These are phyloP conservation scores for Pagetopsis macropterus DNA, from an alignment of 2,797 vertebrate genomes.

Conservation along the genomic window DNA sequence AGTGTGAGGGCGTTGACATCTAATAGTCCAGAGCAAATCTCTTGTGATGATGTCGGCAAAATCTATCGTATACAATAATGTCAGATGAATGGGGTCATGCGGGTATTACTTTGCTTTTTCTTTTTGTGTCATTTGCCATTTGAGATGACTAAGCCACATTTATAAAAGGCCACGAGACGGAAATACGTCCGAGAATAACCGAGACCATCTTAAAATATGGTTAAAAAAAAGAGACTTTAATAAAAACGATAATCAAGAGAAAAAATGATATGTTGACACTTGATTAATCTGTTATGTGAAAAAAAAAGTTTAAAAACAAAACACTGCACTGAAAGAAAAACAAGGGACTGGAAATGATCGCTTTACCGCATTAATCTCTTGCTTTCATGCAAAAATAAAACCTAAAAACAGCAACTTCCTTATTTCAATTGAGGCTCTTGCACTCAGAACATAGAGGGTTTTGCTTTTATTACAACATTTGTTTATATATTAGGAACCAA, in stretches of 20 bases:
- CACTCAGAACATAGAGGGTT: background rate
- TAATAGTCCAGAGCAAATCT: slow-evolving; percentile 19
- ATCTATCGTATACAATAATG: background rate
- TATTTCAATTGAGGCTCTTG: no score
- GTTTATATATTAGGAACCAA: background rate
- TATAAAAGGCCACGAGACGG: slow-evolving; percentile 23
- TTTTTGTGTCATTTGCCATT: slow-evolving; percentile 9
- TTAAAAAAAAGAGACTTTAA: background rate
- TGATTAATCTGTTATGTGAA: background rate
- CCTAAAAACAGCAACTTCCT: no score
- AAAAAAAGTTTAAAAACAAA: no score
- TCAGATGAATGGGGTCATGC: slow-evolving; percentile 18
- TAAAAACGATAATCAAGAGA: background rate
- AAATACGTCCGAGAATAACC: slow-evolving; percentile 12
- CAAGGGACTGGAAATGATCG: background rate
- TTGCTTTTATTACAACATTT: background rate
- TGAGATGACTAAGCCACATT: slow-evolving; percentile 17
- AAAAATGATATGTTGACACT: background rate
- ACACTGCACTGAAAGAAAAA: no score
- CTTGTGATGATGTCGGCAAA: slow-evolving; percentile 16
- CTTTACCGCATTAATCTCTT: no score
- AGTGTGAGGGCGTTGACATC: background rate
- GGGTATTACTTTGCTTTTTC: slow-evolving; percentile 16
- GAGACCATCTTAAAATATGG: background rate
- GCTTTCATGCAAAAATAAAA: no score